phyloP scores from a whole-genome alignment of 2,113 vertebrate species.

The Myotis yumanensis region DNA sequence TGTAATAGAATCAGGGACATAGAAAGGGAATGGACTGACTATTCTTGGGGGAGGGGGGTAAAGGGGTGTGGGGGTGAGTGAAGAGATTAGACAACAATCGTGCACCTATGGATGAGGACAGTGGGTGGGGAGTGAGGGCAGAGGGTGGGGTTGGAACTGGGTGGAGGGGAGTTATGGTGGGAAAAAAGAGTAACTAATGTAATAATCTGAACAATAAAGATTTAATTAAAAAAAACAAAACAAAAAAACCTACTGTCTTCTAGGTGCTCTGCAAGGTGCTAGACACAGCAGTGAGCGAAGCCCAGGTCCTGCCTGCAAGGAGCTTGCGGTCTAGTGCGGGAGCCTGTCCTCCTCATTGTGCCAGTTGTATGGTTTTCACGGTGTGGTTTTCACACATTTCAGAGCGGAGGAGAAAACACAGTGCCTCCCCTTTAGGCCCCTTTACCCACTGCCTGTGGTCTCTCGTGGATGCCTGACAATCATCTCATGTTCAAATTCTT shows the following conservation, averaged over 20 bases:
- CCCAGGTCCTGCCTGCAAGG: not conserved
- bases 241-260: not conserved
- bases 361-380: not conserved
- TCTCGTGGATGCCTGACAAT: not conserved
- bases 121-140: no score
- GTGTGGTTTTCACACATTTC: not conserved
- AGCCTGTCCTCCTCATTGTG: not conserved
- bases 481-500: not conserved
- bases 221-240: no score
- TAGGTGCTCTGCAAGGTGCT: not conserved
- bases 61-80: no score
- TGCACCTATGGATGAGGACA: no score
- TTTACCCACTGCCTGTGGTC: not conserved
- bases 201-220: no score
- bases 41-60: no score
- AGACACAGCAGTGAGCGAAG: not conserved
- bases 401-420: not conserved
- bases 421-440: rapidly evolving
- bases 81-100: no score
- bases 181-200: no score
- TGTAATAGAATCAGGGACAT: no score
- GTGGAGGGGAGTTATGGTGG: no score
- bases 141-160: no score
- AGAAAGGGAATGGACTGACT: no score
- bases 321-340: not conserved